Evolutionary conservation across 2,888 invertebrate genomes (phyloP).

Genomic region (Psylliodes chrysocephalus): DNA sequence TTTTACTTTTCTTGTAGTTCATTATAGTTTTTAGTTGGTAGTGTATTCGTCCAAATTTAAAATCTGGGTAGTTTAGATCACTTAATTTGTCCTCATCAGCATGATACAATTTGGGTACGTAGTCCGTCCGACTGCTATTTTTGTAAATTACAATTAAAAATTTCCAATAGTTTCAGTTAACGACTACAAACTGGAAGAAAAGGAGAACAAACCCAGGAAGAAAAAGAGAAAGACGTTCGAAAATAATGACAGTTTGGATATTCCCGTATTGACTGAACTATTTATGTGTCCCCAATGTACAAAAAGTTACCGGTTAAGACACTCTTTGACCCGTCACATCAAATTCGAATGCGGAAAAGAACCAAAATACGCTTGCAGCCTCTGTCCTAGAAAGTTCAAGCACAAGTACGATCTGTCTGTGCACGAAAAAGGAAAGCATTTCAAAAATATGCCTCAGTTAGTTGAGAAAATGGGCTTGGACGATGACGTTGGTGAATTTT

Average conservation of each 20-base stretch:
- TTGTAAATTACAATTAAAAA: too few relatives aligned
- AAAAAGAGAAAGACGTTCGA: conserved; percentile 8
- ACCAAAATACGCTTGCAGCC: conserved; percentile 71
- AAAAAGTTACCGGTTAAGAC: conserved; percentile 65
- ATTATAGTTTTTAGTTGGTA: background rate
- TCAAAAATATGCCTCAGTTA: background rate
- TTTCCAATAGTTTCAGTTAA: conserved; percentile 18
- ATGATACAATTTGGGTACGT: background rate
- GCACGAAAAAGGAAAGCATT: conserved; percentile 62
- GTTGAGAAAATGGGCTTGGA: too few relatives aligned
- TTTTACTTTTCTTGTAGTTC: too few relatives aligned
- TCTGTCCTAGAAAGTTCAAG: conserved; percentile 71
- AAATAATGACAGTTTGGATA: conserved; percentile 30
- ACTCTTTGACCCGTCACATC: conserved; percentile 67
- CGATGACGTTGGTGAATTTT: background rate
- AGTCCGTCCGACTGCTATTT: background rate
- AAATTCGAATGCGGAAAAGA: conserved; percentile 68
- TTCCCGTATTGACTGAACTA: conserved; percentile 43
- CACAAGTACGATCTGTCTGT: conserved; percentile 66
- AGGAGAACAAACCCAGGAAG: conserved; percentile 37
- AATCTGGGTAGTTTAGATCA: too few relatives aligned
- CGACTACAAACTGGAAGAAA: conserved; percentile 23
- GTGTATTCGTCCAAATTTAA: too few relatives aligned
- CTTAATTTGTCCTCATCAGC: background rate
- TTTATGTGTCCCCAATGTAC: conserved; percentile 65